Conservation (phyloP, 2,888 invertebrate species). For the Hesperia comma region DNA sequence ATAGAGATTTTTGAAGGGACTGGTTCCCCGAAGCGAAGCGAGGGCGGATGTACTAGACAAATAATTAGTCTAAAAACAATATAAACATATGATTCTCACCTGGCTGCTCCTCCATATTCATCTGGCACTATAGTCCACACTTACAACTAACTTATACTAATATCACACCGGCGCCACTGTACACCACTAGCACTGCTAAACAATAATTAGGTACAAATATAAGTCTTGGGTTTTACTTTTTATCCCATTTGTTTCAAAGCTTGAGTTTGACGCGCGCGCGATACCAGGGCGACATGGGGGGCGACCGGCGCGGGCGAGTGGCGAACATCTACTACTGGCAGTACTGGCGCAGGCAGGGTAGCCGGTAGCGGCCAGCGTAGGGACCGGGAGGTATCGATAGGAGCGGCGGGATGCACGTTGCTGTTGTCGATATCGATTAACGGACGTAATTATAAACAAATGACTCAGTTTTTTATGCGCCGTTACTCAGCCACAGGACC, state of each 20-base stretch:
- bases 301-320: conserved; percentile 40
- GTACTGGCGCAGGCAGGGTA: conserved; percentile 15
- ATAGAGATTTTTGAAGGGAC: too few relatives aligned
- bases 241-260: conserved; percentile 71
- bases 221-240: conserved; percentile 47
- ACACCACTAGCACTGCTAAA: conserved; percentile 34
- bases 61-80: too few relatives aligned
- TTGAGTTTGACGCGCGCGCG: conserved; percentile 74
- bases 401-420: neutral
- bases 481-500: too few relatives aligned
- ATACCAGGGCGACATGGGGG: conserved; percentile 36
- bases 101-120: conserved; percentile 72
- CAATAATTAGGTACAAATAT: conserved; percentile 20
- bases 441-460: too few relatives aligned
- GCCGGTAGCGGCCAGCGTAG: neutral
- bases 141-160: conserved; percentile 67
- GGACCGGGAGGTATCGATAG: conserved; percentile 32
- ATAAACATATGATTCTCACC: conserved; percentile 50
- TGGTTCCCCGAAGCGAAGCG: too few relatives aligned
- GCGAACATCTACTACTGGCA: conserved; percentile 35
- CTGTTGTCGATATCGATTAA: neutral
- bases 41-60: too few relatives aligned
- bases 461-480: too few relatives aligned
- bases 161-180: conserved; percentile 68
- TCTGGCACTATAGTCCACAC: conserved; percentile 46